Base-by-base conservation (phyloP, 2,797 vertebrate genomes). In the Oryzias dopingdopingensis region DNA sequence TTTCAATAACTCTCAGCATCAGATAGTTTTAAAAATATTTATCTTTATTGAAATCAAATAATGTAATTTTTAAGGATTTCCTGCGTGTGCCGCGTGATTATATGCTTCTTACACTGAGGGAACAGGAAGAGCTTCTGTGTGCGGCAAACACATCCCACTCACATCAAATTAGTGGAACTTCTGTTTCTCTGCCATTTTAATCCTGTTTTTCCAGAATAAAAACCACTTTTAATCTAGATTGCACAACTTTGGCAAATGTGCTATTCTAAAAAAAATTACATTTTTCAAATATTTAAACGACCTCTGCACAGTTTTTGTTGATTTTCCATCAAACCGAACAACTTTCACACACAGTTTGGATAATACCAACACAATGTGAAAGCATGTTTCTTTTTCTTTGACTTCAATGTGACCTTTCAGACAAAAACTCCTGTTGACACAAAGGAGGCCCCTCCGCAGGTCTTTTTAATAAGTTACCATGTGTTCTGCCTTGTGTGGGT, bases 381-480 rank as follows among this genome's bases (percentile, higher is more conserved):
- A 57, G 46, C 67, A 75, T 75, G 80, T 79, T 87, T 83, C 71
- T 52, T 56, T 58, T 45, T 29, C 55, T 89, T 87, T 87, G 79
- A 88, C 79, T 88, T 85, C 52, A 74, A 77, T 53, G 56, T 86
- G 86, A 88, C 86, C 86, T 89, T 88, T 88, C 86, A 85, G 77
- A 83, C 88, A 81, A 79, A 86, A 78, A 50, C 52, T 43, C 29
- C 40, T 86, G 83, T 86, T 88, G 81, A 89, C 86, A 70, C 45
- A 79, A 82, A 72, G 53, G 83, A 81, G 80, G 79, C 70, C 81
- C 78, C 77, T 74, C 76, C 72, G 49, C 63, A 54, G 76, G 52
- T 67, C 68, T 70, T 67, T 85, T 91, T 92, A 92, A 89, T 91
- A 90, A 89, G 88, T 92, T 76, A 91, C 89, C 40, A 46, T 84